Conservation (phyloP, 2,797 vertebrate species). For the Mareca penelope region DNA sequence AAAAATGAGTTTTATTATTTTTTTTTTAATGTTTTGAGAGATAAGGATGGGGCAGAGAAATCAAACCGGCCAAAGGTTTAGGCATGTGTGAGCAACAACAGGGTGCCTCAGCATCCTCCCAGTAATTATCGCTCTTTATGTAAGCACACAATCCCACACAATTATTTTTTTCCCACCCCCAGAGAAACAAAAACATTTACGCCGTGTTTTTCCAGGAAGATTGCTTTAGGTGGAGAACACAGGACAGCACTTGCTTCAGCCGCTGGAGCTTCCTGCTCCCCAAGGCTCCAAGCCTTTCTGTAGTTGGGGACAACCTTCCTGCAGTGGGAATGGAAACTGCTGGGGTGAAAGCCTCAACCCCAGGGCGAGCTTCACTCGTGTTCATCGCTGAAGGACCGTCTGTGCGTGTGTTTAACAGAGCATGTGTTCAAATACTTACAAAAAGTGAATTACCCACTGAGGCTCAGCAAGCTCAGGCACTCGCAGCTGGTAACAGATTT, state of each 20-base stretch:
- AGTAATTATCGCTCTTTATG: background rate
- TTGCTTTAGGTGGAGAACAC: background rate
- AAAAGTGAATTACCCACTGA: background rate
- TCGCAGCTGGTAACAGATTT: background rate
- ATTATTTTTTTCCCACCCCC: background rate
- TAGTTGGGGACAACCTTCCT: background rate
- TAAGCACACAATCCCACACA: background rate
- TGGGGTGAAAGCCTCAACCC: background rate
- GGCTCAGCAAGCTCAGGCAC: background rate
- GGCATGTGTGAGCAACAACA: background rate
- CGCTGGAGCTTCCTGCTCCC: background rate
- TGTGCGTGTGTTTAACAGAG: accelerated
- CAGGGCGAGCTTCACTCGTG: accelerated
- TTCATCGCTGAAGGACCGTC: accelerated
- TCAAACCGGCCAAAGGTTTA: background rate
- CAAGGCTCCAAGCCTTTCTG: background rate
- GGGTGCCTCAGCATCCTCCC: background rate
- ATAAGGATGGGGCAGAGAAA: background rate
- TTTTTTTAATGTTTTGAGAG: background rate
- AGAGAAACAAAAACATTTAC: background rate
- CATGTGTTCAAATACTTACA: background rate
- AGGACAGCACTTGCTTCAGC: background rate
- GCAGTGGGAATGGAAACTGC: background rate
- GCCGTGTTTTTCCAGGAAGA: background rate
- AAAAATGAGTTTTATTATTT: background rate